Percentiles rank a stretch among this genome's conserved stretches.
phyloP scores from a whole-genome alignment of 1,140 invertebrate species.

The Tenebrio molitor region DNA sequence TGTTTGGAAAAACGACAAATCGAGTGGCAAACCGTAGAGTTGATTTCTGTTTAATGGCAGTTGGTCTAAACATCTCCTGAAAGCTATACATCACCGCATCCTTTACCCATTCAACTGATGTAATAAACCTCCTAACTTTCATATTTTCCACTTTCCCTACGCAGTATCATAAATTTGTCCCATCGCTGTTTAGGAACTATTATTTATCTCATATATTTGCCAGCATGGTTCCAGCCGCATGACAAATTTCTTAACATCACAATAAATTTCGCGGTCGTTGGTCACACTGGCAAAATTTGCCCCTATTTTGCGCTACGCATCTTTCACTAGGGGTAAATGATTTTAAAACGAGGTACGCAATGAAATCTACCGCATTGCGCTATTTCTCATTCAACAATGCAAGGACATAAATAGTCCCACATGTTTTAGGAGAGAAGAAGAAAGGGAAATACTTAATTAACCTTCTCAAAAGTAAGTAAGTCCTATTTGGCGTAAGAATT shows the following conservation, averaged over 20 bases:
- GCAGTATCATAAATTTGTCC: conserved; percentile 37
- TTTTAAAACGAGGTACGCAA: too few species aligned
- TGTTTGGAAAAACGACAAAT: neutral
- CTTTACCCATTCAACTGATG: conserved; percentile 6
- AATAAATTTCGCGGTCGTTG: conserved; percentile 15
- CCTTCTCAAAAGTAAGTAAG: too few species aligned
- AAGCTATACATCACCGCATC: conserved; percentile 16
- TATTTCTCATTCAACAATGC: too few species aligned
- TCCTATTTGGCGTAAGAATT: too few species aligned
- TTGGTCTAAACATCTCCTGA: conserved; percentile 12
- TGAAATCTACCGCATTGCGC: too few species aligned
- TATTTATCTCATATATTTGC: conserved; percentile 32
- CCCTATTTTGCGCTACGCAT: neutral
- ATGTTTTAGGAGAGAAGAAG: too few species aligned
- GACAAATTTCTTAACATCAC: conserved; percentile 33
- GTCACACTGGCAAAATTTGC: neutral
- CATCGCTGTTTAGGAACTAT: conserved; percentile 40
- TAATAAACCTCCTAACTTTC: conserved; percentile 24
- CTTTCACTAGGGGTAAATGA: neutral
- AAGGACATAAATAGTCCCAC: too few species aligned
- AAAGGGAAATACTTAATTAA: too few species aligned
- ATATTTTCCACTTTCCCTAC: conserved; percentile 39
- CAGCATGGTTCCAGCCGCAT: conserved; percentile 3
- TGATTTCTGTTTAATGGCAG: conserved; percentile 1
- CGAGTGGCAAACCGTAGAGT: conserved; percentile 11